Conservation (phyloP, 2,888 invertebrate genomes). For the Chrysolina oricalcia region DNA sequence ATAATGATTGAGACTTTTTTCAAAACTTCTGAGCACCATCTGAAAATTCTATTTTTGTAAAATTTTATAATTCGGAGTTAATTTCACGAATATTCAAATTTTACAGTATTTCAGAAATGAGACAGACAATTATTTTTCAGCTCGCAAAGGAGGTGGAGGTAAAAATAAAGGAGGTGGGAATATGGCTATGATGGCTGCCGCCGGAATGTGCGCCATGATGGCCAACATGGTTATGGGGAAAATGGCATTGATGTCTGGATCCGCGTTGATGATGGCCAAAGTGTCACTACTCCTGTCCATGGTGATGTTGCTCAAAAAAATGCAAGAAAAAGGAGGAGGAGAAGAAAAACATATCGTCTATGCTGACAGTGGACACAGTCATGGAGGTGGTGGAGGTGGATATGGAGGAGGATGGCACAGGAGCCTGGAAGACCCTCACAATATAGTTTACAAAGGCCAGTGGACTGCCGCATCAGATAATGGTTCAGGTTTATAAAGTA, state of each 20-base stretch:
- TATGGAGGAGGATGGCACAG: conserved; percentile 73
- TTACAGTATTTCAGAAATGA: no score
- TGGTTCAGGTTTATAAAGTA: conserved; percentile 56
- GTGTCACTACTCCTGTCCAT: conserved; percentile 77
- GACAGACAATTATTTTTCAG: conserved; percentile 60
- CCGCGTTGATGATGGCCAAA: conserved; percentile 80
- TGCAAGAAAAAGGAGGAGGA: conserved; percentile 72
- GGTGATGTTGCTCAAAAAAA: conserved; percentile 79
- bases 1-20: no score
- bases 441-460: conserved; percentile 83
- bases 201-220: conserved; percentile 79
- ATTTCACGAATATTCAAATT: no score
- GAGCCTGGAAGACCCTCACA: conserved; percentile 77
- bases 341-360: conserved; percentile 74
- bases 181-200: conserved; percentile 76
- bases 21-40: no score
- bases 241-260: conserved; percentile 79
- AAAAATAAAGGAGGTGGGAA: conserved; percentile 69
- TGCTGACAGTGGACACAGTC: conserved; percentile 68
- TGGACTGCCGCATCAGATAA: conserved; percentile 53
- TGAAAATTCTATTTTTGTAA: no score
- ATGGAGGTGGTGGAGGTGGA: conserved; percentile 64
- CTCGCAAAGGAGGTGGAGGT: conserved; percentile 72
- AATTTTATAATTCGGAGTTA: no score
- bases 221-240: conserved; percentile 80